Conservation (phyloP, 1,140 invertebrate species). For the Paramacrobiotus metropolitanus region DNA sequence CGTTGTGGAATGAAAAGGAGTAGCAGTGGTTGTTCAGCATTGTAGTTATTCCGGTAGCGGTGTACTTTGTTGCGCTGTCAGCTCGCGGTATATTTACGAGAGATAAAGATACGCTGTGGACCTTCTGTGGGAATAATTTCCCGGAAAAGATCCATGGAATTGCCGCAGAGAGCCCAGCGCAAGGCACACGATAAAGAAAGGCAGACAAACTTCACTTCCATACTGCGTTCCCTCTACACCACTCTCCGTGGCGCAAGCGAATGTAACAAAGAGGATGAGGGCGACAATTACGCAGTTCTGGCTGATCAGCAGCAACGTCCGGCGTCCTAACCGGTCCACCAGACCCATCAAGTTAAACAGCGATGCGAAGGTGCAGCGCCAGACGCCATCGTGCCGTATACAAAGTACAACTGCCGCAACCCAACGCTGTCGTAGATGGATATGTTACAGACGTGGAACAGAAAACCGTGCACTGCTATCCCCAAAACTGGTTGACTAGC, state of each 20-base stretch:
- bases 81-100: too few species aligned
- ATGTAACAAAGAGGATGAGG: background rate
- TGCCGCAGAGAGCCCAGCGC: background rate
- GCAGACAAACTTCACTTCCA: background rate
- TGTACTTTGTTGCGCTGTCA: too few species aligned
- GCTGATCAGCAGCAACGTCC: background rate
- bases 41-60: too few species aligned
- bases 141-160: too few species aligned
- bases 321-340: too few species aligned
- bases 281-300: background rate
- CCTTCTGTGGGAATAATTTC: background rate
- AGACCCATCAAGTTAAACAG: too few species aligned
- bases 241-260: background rate
- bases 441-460: too few species aligned
- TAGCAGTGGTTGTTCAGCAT: too few species aligned
- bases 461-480: background rate
- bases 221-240: background rate
- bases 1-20: too few species aligned
- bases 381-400: background rate
- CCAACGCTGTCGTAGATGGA: background rate
- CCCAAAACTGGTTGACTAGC: background rate
- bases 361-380: too few species aligned
- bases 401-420: background rate
- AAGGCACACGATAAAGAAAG: too few species aligned
- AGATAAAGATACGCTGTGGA: too few species aligned